Percentiles rank a stretch among this genome's conserved stretches.
Evolutionary conservation across 2,113 vertebrate species (phyloP).

Genomic region (Tylochromis polylepis): DNA sequence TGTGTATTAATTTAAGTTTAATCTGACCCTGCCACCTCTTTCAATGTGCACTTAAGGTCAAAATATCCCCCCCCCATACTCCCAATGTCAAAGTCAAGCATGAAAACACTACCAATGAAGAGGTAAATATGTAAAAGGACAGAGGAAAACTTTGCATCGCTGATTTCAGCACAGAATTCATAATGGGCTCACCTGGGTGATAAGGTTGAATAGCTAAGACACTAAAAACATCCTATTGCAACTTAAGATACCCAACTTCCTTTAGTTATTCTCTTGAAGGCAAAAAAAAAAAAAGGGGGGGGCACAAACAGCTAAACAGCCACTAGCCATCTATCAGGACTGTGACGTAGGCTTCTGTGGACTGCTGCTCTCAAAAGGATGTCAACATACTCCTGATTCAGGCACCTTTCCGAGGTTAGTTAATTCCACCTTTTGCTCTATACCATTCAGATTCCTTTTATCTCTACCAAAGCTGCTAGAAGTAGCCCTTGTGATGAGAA

Average conservation of each 20-base stretch:
- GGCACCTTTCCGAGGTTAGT: background rate
- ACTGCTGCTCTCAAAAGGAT: slow-evolving; percentile 26
- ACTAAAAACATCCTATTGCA: background rate
- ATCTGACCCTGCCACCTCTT: background rate
- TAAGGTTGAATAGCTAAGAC: background rate
- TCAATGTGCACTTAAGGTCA: background rate
- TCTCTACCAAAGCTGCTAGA: slow-evolving; percentile 52
- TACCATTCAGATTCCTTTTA: slow-evolving; percentile 41
- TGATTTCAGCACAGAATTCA: background rate
- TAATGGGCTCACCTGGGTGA: background rate
- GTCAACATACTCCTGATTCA: slow-evolving; percentile 15
- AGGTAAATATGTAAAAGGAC: background rate
- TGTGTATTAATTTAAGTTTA: background rate
- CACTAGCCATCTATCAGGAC: slow-evolving; percentile 13
- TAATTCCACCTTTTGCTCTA: slow-evolving; percentile 56
- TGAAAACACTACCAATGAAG: slow-evolving; percentile 32
- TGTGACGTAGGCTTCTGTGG: slow-evolving; percentile 25
- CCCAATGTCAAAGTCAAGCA: background rate
- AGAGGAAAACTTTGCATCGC: background rate
- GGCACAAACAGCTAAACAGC: background rate
- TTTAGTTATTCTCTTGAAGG: slow-evolving; percentile 5
- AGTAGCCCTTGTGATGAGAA: slow-evolving; percentile 78
- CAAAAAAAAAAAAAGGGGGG: background rate
- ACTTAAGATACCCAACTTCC: background rate
- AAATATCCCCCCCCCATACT: background rate